Conservation (phyloP, 2,888 invertebrate genomes). For the Sphinx pinastri region DNA sequence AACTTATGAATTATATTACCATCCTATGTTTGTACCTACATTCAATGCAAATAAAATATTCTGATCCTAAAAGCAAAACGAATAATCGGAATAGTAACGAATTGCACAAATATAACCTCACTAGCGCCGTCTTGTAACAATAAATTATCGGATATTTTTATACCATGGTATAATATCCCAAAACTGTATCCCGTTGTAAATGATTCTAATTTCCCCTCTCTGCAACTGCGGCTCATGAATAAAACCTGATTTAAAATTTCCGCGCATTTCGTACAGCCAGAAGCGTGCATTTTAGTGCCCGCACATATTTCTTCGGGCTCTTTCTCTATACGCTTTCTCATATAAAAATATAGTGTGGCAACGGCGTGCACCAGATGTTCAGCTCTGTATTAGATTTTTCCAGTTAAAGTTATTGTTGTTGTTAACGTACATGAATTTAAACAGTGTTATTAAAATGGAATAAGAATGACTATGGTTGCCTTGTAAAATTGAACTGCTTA, state of each 20-base stretch:
- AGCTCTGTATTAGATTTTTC: slow-evolving; percentile 19
- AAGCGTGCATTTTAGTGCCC: slow-evolving; percentile 24
- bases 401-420: slow-evolving; percentile 20
- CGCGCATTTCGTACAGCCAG: slow-evolving; percentile 5
- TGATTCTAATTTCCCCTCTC: slow-evolving; percentile 1
- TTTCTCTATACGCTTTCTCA: slow-evolving; percentile 23
- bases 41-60: no score
- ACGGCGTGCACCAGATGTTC: slow-evolving; percentile 30
- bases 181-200: background rate
- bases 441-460: background rate
- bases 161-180: background rate
- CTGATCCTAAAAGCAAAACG: no score
- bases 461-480: background rate
- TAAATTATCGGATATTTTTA: no score
- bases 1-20: no score
- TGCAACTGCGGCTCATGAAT: slow-evolving; percentile 2
- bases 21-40: no score
- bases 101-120: no score
- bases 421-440: slow-evolving; percentile 6
- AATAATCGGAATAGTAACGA: no score
- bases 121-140: no score
- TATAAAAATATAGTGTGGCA: slow-evolving; percentile 24
- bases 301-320: slow-evolving; percentile 16
- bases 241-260: slow-evolving; percentile 20
- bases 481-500: background rate